These are phyloP conservation scores for Megaceryle alcyon DNA, from an alignment of 2,797 vertebrate genomes.

Conservation along the genomic window DNA sequence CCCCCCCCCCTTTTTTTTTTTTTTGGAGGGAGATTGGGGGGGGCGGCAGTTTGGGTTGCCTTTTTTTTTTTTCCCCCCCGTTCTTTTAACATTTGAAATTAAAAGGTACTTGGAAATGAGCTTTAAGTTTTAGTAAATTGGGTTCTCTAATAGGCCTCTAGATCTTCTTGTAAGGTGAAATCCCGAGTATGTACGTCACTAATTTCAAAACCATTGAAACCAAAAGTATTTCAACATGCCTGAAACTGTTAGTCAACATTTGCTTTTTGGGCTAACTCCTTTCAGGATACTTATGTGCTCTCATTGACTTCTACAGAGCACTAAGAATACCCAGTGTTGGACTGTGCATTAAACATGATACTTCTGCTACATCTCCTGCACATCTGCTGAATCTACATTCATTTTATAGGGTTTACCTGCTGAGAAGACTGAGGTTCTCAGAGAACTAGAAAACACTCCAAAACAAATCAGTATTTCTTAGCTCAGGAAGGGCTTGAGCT, in stretches of 20 bases:
- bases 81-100: neutral
- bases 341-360: neutral
- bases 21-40: neutral
- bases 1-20: neutral
- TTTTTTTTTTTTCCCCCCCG: neutral
- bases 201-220: neutral
- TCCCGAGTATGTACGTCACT: neutral
- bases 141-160: neutral
- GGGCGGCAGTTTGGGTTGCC: neutral
- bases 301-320: neutral
- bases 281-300: neutral
- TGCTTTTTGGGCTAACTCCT: conserved; percentile 1
- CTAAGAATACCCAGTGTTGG: neutral
- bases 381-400: neutral
- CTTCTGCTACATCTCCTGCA: neutral
- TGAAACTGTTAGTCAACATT: conserved; percentile 18
- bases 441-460: neutral
- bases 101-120: neutral
- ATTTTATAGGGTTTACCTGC: neutral
- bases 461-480: neutral
- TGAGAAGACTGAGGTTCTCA: neutral
- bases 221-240: conserved; percentile 16
- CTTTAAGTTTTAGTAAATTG: neutral
- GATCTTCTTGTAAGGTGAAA: neutral
- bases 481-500: neutral